Evolutionary conservation across 2,888 invertebrate genomes (phyloP).

Genomic region (Pheosia gnoma): DNA sequence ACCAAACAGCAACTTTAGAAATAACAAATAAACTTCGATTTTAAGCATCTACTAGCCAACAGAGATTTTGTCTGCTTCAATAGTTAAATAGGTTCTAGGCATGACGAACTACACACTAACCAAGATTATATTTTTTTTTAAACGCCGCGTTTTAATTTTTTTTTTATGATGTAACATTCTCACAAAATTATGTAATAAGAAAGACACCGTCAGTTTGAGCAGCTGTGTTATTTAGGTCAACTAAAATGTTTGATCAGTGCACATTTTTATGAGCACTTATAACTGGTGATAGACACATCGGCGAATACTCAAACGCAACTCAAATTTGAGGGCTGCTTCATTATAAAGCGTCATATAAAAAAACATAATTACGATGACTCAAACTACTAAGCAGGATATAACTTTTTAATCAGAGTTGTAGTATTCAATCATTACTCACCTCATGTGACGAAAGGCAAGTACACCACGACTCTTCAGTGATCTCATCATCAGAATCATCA

Average conservation of each 20-base stretch:
- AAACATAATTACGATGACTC: too few relatives aligned
- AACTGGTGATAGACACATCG: too few relatives aligned
- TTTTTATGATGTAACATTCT: not conserved
- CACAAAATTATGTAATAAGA: not conserved
- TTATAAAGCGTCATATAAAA: too few relatives aligned
- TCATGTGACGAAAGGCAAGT: constrained; percentile 77
- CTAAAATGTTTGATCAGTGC: not conserved
- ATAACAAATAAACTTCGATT: too few relatives aligned
- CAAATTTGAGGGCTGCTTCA: too few relatives aligned
- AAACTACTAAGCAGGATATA: too few relatives aligned
- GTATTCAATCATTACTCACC: constrained; percentile 40
- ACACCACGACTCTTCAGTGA: constrained; percentile 69
- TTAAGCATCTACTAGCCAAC: too few relatives aligned
- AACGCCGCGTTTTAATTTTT: not conserved
- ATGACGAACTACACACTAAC: not conserved
- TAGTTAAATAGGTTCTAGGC: not conserved
- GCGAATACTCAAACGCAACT: too few relatives aligned
- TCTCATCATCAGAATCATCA: constrained; percentile 75
- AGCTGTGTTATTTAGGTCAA: not conserved
- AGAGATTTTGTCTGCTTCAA: too few relatives aligned
- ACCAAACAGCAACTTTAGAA: too few relatives aligned
- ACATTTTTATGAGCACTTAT: too few relatives aligned
- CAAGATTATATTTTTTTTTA: not conserved
- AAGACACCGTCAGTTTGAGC: not conserved
- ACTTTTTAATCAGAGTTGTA: too few relatives aligned